These are phyloP conservation scores for Micrasema longulum DNA, from an alignment of 1,140 invertebrate species.

Conservation along the genomic window DNA sequence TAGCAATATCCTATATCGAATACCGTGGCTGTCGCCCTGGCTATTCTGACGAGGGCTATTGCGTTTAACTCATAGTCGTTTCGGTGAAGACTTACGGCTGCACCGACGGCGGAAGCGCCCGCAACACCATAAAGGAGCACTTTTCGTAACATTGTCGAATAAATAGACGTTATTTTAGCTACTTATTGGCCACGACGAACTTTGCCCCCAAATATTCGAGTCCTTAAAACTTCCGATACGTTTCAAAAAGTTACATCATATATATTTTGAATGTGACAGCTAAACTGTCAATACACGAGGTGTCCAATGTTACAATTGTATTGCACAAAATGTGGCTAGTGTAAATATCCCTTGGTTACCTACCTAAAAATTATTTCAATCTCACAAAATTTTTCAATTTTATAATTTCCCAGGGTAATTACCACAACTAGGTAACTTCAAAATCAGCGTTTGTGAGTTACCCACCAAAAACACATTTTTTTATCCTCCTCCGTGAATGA, in stretches of 20 bases:
- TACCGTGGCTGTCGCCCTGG: constrained; percentile 39
- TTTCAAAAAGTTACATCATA: constrained; percentile 16
- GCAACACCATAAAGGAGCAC: constrained; percentile 13
- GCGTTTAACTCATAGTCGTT: constrained; percentile 49
- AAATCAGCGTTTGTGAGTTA: no score
- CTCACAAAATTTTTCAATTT: no score
- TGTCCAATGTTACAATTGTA: background rate
- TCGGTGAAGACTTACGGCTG: constrained; percentile 39
- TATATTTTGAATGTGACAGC: constrained; percentile 27
- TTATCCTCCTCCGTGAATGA: no score
- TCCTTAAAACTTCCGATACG: background rate
- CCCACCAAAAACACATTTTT: no score
- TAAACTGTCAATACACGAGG: constrained; percentile 17
- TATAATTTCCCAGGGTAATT: no score
- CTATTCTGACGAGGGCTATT: constrained; percentile 41
- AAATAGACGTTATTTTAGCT: background rate
- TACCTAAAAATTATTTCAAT: no score
- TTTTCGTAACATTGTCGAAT: constrained; percentile 23
- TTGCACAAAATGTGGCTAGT: no score
- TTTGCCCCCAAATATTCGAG: background rate
- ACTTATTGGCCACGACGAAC: background rate
- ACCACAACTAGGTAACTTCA: no score
- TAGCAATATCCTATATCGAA: constrained; percentile 46
- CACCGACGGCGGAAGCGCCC: constrained; percentile 1
- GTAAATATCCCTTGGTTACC: no score